Conservation (phyloP, 2,797 vertebrate genomes). For the Melanotaenia parkinsoni region DNA sequence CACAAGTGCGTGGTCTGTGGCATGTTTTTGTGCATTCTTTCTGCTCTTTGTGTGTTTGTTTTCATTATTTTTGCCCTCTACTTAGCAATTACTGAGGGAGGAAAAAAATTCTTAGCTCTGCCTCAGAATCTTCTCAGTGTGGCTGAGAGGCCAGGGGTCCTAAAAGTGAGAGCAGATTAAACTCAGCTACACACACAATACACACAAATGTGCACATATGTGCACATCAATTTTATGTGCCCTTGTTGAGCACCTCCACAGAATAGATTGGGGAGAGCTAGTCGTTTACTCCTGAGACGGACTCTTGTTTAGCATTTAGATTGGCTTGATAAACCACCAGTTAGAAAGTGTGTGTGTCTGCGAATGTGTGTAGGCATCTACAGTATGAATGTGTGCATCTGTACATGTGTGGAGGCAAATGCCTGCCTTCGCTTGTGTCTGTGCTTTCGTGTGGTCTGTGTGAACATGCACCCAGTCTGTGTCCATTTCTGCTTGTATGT, state of each 20-base stretch:
- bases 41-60: slow-evolving; percentile 15
- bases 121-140: slow-evolving; percentile 40
- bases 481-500: slow-evolving; percentile 16
- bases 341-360: slow-evolving; percentile 43
- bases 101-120: slow-evolving; percentile 6
- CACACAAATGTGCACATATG: slow-evolving; percentile 15
- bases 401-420: slow-evolving; percentile 23
- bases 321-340: slow-evolving; percentile 77
- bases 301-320: slow-evolving; percentile 82
- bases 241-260: slow-evolving; percentile 64
- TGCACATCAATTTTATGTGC: slow-evolving; percentile 53
- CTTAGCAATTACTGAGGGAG: slow-evolving; percentile 46
- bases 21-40: slow-evolving; percentile 9
- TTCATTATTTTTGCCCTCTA: slow-evolving; percentile 37
- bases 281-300: slow-evolving; percentile 69
- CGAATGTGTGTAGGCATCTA: slow-evolving; percentile 16
- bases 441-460: not conserved
- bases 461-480: not conserved
- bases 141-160: slow-evolving; percentile 28
- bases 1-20: not conserved
- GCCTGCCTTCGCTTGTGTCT: not conserved
- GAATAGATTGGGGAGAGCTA: slow-evolving; percentile 66
- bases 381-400: not conserved
- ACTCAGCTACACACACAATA: slow-evolving; percentile 5
- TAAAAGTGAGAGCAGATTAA: slow-evolving; percentile 40